A percentile compares a stretch with the other conserved stretches of the same genome.
These are phyloP conservation scores for Pogoniulus pusillus DNA, from an alignment of 2,797 vertebrate genomes.

Conservation along the genomic window DNA sequence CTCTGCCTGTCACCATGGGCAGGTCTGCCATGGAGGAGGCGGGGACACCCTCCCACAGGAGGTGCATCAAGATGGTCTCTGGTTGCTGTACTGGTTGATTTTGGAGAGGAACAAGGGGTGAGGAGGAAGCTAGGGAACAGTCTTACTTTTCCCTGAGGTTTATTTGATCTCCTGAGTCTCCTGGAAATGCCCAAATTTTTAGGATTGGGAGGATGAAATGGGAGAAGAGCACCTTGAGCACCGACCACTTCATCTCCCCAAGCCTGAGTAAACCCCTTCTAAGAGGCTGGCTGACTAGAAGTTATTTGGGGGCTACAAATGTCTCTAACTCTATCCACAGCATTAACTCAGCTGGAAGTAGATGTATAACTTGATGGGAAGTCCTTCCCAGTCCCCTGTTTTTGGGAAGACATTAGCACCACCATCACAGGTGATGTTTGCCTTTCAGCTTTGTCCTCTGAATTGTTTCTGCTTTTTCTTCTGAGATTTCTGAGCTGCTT, in stretches of 20 bases:
- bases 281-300: neutral
- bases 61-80: too few species aligned
- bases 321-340: neutral
- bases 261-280: rapidly evolving
- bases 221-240: neutral
- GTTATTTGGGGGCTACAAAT: neutral
- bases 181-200: neutral
- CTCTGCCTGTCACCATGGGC: rapidly evolving
- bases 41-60: rapidly evolving
- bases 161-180: neutral
- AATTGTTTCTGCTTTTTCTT: neutral
- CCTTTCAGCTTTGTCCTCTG: neutral
- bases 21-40: neutral
- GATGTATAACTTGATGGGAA: rapidly evolving
- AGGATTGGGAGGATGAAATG: rapidly evolving
- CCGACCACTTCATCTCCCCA: neutral
- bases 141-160: neutral
- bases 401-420: neutral
- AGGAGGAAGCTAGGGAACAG: neutral
- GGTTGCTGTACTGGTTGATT: neutral
- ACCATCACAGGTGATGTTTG: rapidly evolving
- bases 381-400: neutral
- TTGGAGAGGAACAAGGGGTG: rapidly evolving
- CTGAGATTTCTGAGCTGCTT: neutral
- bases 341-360: neutral